Percentiles rank a stretch among this genome's conserved stretches.
Evolutionary conservation across 2,797 vertebrate genomes (phyloP).

Genomic region (Fistularia commersonii): DNA sequence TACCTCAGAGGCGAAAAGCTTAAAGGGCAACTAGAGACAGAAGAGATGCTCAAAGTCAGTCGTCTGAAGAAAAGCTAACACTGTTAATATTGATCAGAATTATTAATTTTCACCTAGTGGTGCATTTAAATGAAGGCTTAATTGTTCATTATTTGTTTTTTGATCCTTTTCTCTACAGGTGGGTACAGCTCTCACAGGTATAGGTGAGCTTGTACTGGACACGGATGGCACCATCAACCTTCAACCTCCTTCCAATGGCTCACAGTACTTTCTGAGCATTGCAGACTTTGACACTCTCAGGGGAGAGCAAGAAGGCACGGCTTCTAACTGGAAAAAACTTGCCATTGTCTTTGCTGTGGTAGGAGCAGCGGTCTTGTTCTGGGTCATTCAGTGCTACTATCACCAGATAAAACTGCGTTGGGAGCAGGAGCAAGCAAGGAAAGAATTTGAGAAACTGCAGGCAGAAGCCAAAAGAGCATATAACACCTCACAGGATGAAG

Average conservation of each 20-base stretch:
- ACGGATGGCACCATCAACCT: constrained; percentile 76
- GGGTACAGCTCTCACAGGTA: constrained; percentile 78
- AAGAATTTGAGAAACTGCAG: constrained; percentile 55
- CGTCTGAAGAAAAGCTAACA: not conserved
- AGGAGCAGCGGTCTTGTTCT: constrained; percentile 63
- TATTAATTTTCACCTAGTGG: no score
- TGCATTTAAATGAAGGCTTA: no score
- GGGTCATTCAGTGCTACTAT: constrained; percentile 70
- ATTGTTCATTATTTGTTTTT: not conserved
- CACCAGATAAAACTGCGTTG: constrained; percentile 31
- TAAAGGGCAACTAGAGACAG: constrained; percentile 86
- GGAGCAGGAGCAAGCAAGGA: constrained; percentile 58
- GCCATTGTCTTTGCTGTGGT: constrained; percentile 58
- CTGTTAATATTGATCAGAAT: no score
- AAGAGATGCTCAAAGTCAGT: constrained; percentile 83
- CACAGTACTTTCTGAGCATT: constrained; percentile 77
- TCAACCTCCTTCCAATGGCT: constrained; percentile 73
- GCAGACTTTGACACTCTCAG: constrained; percentile 76
- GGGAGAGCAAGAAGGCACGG: constrained; percentile 61
- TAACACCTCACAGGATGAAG: constrained; percentile 1
- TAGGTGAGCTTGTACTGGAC: constrained; percentile 80
- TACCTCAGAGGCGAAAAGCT: constrained; percentile 86
- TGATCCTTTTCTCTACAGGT: constrained; percentile 50
- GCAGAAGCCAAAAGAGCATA: not conserved
- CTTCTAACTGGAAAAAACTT: constrained; percentile 69